Base-by-base conservation (phyloP, 92 coral and sea anemone species). In the Parazoanthus darwini region DNA sequence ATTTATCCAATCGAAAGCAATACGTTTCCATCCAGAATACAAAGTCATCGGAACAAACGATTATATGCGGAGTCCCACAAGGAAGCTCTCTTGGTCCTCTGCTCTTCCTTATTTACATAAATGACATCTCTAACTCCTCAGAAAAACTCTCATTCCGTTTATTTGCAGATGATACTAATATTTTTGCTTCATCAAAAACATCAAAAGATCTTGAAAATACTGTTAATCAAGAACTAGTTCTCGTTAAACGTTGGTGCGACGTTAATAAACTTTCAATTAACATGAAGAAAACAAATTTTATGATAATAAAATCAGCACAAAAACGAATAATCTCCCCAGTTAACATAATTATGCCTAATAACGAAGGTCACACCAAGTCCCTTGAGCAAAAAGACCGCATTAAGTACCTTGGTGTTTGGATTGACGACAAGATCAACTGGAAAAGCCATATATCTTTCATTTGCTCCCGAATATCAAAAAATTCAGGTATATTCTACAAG, bases 231-330 rank as follows among this genome's bases (percentile, higher is more conserved):
- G n/a, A n/a, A n/a, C n/a, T n/a, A n/a, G n/a, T n/a, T n/a, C n/a
- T n/a, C n/a, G n/a, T n/a, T n/a, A 29, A 29, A 29, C 33, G 82
- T 44, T 87, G 82, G 68, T 87, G 92, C 65, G 77, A 63, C 44
- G 67, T 44, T 23, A 90, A 90, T 74, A 90, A 74, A 59, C 59
- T 90, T 74, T 86, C 92, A 23, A 78, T 87, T 5, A 90, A 81
- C 70, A 77, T 67, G 42, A 77, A 66, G 35, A 87, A 91, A 91
- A 91, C 91, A 74, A 88, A 91, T 74, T 82, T 54, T 54, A 71
- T 83, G 89, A 74, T 91, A 37, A 79, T 88, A 43, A 80, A 88
- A 81, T 80, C 90, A 29, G 22, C 81, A 4, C 73, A 68, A 46
- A 88, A 88, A 71, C 81, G 63, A 23, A 44, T 80, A 33, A 36